Evolutionary conservation across 2,888 invertebrate genomes (phyloP).

Genomic region (Deilephila porcellus): DNA sequence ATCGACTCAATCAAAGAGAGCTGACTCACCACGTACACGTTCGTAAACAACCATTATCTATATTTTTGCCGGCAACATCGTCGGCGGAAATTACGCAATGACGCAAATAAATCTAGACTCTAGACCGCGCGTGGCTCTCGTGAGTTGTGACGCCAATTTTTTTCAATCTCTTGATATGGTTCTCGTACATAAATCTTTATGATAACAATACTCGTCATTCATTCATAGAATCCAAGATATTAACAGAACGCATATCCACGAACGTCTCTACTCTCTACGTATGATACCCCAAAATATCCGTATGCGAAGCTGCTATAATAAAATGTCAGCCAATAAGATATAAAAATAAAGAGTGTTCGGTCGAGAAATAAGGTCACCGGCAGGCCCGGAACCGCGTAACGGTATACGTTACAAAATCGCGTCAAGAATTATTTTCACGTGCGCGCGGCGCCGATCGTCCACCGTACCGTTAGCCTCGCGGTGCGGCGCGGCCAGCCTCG

Average conservation of each 20-base stretch:
- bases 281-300: conserved; percentile 30
- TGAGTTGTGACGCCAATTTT: not conserved
- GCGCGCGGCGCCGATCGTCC: conserved; percentile 64
- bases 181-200: too few species aligned
- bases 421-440: conserved; percentile 84
- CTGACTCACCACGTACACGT: conserved; percentile 60
- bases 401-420: conserved; percentile 83
- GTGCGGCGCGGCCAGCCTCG: conserved; percentile 58
- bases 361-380: conserved; percentile 80
- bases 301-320: conserved; percentile 53
- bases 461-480: conserved; percentile 71
- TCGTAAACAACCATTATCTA: conserved; percentile 29
- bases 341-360: conserved; percentile 78
- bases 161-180: too few species aligned
- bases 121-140: not conserved
- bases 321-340: conserved; percentile 72
- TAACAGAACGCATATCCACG: not conserved
- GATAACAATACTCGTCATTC: too few species aligned
- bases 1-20: conserved; percentile 55
- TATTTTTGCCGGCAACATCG: conserved; percentile 26
- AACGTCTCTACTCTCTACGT: not conserved
- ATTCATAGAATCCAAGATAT: not conserved
- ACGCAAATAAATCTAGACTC: conserved; percentile 34
- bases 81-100: conserved; percentile 45
- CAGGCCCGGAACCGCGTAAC: conserved; percentile 82